Conservation (phyloP, 2,888 invertebrate genomes). For the Leptinotarsa rubiginosa region DNA sequence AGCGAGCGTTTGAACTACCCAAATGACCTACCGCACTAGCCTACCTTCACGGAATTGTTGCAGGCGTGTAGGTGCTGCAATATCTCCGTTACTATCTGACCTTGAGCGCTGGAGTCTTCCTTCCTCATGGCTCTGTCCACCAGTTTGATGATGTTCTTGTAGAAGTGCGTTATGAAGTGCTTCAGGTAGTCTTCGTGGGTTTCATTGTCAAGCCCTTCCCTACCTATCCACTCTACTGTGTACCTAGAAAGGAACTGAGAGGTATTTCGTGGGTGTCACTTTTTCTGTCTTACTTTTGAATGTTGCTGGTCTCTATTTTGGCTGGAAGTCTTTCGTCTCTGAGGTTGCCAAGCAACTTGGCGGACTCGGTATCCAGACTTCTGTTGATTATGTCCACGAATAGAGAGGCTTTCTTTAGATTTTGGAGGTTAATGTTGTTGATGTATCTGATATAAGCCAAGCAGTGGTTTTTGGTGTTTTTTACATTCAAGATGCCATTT, state of each 20-base stretch:
- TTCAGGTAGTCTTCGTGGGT: conserved; percentile 94
- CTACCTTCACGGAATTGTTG: conserved; percentile 88
- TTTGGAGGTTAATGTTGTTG: conserved; percentile 96
- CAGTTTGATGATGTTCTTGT: conserved; percentile 89
- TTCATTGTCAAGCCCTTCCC: conserved; percentile 92
- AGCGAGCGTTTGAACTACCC: not conserved
- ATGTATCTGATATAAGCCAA: conserved; percentile 95
- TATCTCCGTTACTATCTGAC: conserved; percentile 93
- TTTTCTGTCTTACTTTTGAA: conserved; percentile 80
- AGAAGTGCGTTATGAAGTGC: conserved; percentile 94
- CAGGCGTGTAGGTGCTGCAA: conserved; percentile 96
- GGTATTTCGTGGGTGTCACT: conserved; percentile 3
- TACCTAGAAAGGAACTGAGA: conserved; percentile 70
- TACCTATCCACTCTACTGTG: conserved; percentile 96
- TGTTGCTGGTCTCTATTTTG: conserved; percentile 89
- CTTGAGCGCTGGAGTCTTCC: conserved; percentile 93
- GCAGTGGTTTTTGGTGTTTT: conserved; percentile 95
- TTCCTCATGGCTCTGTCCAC: conserved; percentile 96
- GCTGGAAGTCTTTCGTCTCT: conserved; percentile 90
- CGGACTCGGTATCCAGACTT: conserved; percentile 93
- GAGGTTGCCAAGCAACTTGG: conserved; percentile 87
- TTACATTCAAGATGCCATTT: conserved; percentile 92
- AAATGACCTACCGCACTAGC: not conserved
- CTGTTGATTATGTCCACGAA: conserved; percentile 95
- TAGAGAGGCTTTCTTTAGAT: conserved; percentile 91